Conservation (phyloP, 2,888 invertebrate genomes). For the Blomia tropicalis region DNA sequence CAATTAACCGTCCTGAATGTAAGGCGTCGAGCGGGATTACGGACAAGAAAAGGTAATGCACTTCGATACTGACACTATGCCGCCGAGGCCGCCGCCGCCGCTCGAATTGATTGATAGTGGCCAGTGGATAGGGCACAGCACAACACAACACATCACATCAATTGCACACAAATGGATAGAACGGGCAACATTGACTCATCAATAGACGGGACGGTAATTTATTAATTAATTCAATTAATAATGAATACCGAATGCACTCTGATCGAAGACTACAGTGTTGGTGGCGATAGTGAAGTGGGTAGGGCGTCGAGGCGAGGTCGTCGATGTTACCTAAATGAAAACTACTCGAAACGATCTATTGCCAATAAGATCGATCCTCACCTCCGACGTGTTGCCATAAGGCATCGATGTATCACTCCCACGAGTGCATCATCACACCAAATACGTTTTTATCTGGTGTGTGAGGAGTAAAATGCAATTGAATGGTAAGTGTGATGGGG, state of each 20-base stretch:
- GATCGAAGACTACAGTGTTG: background rate
- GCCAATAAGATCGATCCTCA: background rate
- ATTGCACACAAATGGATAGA: too few species aligned
- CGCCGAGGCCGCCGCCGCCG: background rate
- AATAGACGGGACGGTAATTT: slow-evolving; percentile 4
- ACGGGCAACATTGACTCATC: slow-evolving; percentile 1
- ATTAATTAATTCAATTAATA: slow-evolving; percentile 13
- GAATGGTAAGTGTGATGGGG: too few species aligned
- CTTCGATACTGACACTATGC: background rate
- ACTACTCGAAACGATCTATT: background rate
- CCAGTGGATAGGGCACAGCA: background rate
- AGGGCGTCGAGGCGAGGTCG: slow-evolving; percentile 12
- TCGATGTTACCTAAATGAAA: too few species aligned
- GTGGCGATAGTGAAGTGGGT: too few species aligned
- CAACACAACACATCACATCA: background rate
- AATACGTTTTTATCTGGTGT: background rate
- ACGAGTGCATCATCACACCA: background rate
- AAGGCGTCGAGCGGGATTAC: background rate
- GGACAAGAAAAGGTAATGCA: slow-evolving; percentile 10
- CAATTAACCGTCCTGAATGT: too few species aligned
- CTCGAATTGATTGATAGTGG: slow-evolving; percentile 6
- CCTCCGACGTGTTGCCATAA: background rate
- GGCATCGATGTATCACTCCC: background rate
- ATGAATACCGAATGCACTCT: slow-evolving; percentile 8
- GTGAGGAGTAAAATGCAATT: too few species aligned